Evolutionary conservation across 2,113 vertebrate genomes (phyloP).

Genomic region (Saccopteryx bilineata): DNA sequence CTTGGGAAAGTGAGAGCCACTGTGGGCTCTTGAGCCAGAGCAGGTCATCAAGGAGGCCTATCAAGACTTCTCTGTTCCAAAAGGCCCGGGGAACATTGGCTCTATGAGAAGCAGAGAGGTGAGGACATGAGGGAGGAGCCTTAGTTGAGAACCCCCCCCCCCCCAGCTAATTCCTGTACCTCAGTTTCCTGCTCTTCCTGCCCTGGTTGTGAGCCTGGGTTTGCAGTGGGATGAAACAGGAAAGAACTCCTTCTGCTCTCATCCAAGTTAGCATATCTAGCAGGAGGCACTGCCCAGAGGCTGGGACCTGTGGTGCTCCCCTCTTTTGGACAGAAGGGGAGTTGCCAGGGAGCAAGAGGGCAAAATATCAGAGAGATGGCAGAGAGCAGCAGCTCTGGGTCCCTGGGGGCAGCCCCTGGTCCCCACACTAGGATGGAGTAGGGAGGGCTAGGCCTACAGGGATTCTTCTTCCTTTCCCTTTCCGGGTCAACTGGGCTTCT

Average conservation of each 20-base stretch:
- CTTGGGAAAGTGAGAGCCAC: background rate
- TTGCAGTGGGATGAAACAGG: too few relatives aligned
- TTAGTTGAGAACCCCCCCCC: background rate
- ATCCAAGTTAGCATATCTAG: rapidly evolving
- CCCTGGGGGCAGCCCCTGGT: rapidly evolving
- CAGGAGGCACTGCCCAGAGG: background rate
- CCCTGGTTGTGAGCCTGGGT: background rate
- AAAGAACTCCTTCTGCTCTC: rapidly evolving
- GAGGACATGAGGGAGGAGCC: rapidly evolving
- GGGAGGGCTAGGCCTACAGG: background rate
- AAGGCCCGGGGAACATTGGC: background rate
- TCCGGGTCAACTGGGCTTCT: background rate
- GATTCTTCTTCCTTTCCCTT: background rate
- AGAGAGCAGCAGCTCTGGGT: background rate
- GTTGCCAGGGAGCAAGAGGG: background rate
- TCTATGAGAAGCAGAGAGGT: background rate
- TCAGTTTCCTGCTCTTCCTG: background rate
- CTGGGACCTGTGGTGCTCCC: background rate
- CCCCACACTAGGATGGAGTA: background rate
- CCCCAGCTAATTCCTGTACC: background rate
- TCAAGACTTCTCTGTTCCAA: background rate
- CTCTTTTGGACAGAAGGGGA: background rate
- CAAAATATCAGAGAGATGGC: background rate
- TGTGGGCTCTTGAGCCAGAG: background rate
- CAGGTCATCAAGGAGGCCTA: background rate